Evolutionary conservation across 2,797 vertebrate genomes (phyloP).

Genomic region (Nyctibius grandis): DNA sequence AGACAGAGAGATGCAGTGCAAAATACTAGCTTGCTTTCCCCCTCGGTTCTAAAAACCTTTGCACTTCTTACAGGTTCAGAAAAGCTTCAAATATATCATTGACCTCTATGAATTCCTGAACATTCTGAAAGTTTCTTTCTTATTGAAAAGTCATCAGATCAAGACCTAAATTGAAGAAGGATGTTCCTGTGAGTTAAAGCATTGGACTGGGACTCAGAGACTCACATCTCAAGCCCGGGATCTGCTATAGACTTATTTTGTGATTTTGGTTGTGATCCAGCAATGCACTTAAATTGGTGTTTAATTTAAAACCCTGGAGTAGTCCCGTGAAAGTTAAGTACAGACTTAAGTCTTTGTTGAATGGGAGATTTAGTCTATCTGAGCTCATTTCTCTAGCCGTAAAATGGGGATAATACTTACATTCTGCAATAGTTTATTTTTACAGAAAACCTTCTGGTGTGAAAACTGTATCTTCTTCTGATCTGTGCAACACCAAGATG

Average conservation of each 20-base stretch:
- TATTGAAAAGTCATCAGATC: constrained; percentile 3
- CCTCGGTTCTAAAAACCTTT: neutral
- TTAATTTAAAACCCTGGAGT: constrained; percentile 40
- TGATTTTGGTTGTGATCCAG: constrained; percentile 36
- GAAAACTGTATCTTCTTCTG: neutral
- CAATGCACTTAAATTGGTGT: neutral
- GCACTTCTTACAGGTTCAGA: neutral
- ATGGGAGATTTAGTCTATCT: neutral
- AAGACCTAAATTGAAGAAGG: constrained; percentile 4
- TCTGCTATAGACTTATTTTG: neutral
- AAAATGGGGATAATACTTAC: neutral
- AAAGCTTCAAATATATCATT: neutral
- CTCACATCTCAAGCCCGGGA: constrained; percentile 6
- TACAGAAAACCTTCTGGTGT: neutral
- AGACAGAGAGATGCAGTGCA: neutral
- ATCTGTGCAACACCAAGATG: neutral
- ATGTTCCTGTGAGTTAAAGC: neutral
- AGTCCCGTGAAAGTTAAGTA: constrained; percentile 1
- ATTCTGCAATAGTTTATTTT: constrained; percentile 25
- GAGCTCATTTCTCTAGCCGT: neutral
- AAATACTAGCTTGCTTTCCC: neutral
- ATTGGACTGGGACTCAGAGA: neutral
- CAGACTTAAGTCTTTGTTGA: constrained; percentile 4
- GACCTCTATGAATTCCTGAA: neutral
- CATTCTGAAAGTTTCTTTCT: neutral